Conservation (phyloP, 2,113 vertebrate species). For the Thalassarche chlororhynchos region DNA sequence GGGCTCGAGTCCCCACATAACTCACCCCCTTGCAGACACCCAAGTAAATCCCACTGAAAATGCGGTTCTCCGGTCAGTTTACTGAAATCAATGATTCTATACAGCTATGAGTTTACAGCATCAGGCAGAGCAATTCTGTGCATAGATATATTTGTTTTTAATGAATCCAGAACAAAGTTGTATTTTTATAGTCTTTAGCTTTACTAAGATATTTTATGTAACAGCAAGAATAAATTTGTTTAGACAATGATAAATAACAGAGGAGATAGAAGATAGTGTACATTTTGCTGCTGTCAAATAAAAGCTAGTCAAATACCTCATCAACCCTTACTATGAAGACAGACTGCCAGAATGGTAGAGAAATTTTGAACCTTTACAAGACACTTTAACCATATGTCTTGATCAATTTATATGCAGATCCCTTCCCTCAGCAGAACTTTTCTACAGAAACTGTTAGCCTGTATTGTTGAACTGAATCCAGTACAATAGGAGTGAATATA, state of each 20-base stretch:
- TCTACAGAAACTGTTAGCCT: neutral
- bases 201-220: neutral
- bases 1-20: fast-evolving
- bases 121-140: neutral
- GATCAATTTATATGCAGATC: constrained; percentile 32
- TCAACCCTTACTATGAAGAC: neutral
- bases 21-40: too few species aligned
- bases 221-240: neutral
- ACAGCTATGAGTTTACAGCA: neutral
- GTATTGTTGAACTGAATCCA: constrained; percentile 19
- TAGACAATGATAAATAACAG: neutral
- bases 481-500: neutral
- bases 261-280: neutral
- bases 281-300: neutral
- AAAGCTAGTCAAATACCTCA: neutral
- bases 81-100: neutral
- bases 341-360: neutral
- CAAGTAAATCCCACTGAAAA: neutral
- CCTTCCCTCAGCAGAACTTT: neutral
- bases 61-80: neutral
- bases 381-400: neutral
- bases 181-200: neutral
- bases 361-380: constrained; percentile 28
- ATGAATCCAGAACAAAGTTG: neutral
- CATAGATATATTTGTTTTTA: neutral